A percentile compares a stretch with the other conserved stretches of the same genome.
phyloP scores from a whole-genome alignment of 2,113 vertebrate genomes.

The Cyprinodon tularosa region DNA sequence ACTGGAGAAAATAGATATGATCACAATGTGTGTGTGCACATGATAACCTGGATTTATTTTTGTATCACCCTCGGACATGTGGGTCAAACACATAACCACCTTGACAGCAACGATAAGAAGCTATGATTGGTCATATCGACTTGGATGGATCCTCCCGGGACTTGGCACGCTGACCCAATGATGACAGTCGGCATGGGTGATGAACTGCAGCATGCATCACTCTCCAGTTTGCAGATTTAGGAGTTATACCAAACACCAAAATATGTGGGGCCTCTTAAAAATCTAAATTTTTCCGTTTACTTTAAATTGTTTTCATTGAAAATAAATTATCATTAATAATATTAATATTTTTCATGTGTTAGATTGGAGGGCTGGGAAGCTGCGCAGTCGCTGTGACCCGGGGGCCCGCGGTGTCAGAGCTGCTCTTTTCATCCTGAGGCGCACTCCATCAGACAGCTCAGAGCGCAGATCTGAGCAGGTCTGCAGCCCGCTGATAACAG shows the following conservation, averaged over 20 bases:
- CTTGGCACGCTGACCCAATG: conserved; percentile 54
- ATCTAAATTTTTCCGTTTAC: not conserved
- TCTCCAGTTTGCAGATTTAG: not conserved
- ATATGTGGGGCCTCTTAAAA: not conserved
- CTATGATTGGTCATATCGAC: conserved; percentile 52
- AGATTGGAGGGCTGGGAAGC: conserved; percentile 30
- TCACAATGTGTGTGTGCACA: conserved; percentile 27
- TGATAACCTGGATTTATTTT: conserved; percentile 41
- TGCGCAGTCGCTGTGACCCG: conserved; percentile 37
- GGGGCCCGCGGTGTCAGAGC: conserved; percentile 45
- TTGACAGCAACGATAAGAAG: conserved; percentile 27
- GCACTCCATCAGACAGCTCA: conserved; percentile 64
- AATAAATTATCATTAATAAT: conserved; percentile 1
- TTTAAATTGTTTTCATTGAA: too few relatives aligned
- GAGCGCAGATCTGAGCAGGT: conserved; percentile 68
- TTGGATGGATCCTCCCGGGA: conserved; percentile 63
- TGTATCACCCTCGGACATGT: conserved; percentile 5
- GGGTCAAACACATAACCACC: conserved; percentile 33
- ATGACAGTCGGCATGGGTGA: conserved; percentile 66
- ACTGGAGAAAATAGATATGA: conserved; percentile 24
- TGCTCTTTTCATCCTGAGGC: conserved; percentile 65
- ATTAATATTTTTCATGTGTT: conserved; percentile 10
- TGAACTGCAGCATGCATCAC: conserved; percentile 60
- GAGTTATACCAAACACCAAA: not conserved
- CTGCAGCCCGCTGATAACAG: conserved; percentile 79